Evolutionary conservation across 2,888 invertebrate species (phyloP).

Genomic region (Xestia rhomboidea): DNA sequence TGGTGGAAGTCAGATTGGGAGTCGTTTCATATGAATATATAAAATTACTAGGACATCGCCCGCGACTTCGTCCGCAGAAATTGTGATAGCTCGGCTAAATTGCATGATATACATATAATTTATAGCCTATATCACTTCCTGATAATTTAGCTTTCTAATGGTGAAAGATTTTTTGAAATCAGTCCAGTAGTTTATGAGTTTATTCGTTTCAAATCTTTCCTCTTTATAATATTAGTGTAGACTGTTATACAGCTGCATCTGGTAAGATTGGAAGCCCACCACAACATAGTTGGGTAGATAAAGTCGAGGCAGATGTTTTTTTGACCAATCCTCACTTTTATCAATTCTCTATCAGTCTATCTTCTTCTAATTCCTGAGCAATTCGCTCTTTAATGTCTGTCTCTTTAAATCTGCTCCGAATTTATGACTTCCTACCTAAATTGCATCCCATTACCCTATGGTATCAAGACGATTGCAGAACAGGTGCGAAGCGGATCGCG

Average conservation of each 20-base stretch:
- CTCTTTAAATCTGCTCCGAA: conserved; percentile 8
- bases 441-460: conserved; percentile 39
- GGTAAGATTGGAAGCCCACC: neutral
- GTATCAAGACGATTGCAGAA: conserved; percentile 47
- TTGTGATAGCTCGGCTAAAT: too few relatives aligned
- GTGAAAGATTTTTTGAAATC: too few relatives aligned
- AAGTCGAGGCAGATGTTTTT: neutral
- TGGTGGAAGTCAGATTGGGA: neutral
- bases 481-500: conserved; percentile 71
- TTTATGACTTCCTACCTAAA: conserved; percentile 21
- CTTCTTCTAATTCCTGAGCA: too few relatives aligned
- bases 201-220: too few relatives aligned
- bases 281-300: neutral
- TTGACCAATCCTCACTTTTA: neutral
- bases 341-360: too few relatives aligned
- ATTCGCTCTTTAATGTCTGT: neutral
- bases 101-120: too few relatives aligned
- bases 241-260: neutral
- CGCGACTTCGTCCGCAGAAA: too few relatives aligned
- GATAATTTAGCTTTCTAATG: too few relatives aligned
- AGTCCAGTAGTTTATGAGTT: too few relatives aligned
- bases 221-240: too few relatives aligned
- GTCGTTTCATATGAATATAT: neutral
- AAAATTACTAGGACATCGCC: too few relatives aligned
- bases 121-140: too few relatives aligned